Base-by-base conservation (phyloP, 2,797 vertebrate genomes). In the Gorsachius magnificus region DNA sequence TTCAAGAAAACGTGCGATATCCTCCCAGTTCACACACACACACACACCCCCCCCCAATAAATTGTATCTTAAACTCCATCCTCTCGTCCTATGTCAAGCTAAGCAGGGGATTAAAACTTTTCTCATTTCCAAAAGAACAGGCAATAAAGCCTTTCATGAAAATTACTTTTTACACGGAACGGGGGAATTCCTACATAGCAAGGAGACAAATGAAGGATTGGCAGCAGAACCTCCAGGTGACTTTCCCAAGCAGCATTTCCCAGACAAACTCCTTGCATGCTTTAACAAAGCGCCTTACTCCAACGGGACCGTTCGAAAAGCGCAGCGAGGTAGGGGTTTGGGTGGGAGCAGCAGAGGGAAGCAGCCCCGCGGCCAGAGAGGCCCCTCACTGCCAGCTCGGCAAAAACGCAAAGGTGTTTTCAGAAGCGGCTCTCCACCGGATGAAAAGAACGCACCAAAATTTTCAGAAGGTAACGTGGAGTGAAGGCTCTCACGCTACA, bases 251-350 rank as follows among this genome's bases (percentile, higher is more conserved):
- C 90, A 85, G 57, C 28, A 26, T 7, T 87, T 80, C 48, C 65
- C 57, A 16, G 6, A 63, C 5, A 0, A 82, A 79, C 83, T 79
- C 80, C 63, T 54, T 9, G 1, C 22, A 21, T 17, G 28, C 38
- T 95, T 71, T 33, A 90, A 90, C 86, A 87, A 93, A 85, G 84
- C 65, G 29, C 64, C 46, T 77, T 64, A 94, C 46, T 77, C 88
- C 54, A 57, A 56, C 12, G 1, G 70, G 74, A 82, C 63, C 68
- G 31, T 14, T 12, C 0, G 14, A 50, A 75, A 43, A 93, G 70
- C 74, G 22, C 41, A 48, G 53, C 45, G 24, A 25, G 14, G 6
- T 13, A 60, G 43, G 13, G 2, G 7, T 70, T 69, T 6, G 17
- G 36, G 71, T 41, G 8, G 60, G 54, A 92, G 38, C 26, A 61